Evolutionary conservation across 2,113 vertebrate genomes (phyloP).

Genomic region (Panthera uncia): DNA sequence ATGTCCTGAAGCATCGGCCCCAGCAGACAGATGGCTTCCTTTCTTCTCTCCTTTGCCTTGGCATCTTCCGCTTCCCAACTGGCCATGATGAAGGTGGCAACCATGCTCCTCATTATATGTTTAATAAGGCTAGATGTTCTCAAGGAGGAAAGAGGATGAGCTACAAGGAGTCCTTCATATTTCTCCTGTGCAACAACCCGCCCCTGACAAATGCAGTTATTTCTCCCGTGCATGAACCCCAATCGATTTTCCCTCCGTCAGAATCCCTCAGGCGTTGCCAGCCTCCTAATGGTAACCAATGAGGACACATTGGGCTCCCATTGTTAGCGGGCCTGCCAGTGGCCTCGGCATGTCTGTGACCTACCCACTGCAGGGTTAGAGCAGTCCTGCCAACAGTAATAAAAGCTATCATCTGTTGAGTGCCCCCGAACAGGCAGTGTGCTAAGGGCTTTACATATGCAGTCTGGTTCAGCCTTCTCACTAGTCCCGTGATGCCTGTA

Average conservation of each 20-base stretch:
- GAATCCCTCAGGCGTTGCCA: slow-evolving; percentile 45
- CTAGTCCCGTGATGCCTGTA: background rate
- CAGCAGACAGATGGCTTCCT: background rate
- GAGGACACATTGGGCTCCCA: background rate
- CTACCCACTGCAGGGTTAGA: background rate
- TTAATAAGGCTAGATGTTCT: slow-evolving; percentile 50
- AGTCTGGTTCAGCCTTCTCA: background rate
- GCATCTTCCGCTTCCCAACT: background rate
- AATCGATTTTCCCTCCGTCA: slow-evolving; percentile 8
- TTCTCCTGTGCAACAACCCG: slow-evolving; percentile 29
- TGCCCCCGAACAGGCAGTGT: background rate
- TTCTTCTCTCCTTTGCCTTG: background rate
- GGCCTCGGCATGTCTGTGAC: background rate
- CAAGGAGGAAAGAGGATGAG: slow-evolving; percentile 22
- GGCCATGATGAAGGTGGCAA: background rate
- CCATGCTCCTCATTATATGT: background rate
- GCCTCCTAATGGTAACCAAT: background rate
- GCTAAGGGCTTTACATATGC: background rate
- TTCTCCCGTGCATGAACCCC: background rate
- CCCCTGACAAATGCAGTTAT: slow-evolving; percentile 32
- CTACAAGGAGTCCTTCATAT: background rate
- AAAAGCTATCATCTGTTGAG: background rate
- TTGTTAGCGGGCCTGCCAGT: background rate
- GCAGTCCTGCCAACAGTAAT: background rate
- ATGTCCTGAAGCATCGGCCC: background rate